Evolutionary conservation across 1,140 invertebrate species (phyloP).

Genomic region (Calosoma granatense): DNA sequence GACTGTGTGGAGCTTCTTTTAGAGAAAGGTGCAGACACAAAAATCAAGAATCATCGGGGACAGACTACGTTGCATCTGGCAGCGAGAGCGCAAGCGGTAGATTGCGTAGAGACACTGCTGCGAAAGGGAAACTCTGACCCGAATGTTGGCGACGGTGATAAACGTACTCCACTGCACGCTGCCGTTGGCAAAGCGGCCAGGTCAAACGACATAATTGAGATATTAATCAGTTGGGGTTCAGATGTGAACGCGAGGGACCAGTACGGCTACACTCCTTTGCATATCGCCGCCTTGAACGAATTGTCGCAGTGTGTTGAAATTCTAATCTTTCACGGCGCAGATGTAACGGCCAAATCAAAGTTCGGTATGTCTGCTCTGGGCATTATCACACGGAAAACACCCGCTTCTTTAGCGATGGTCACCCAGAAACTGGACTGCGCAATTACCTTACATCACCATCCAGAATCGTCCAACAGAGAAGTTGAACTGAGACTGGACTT

Average conservation of each 20-base stretch:
- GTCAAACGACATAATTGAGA: slow-evolving; percentile 65
- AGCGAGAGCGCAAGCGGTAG: slow-evolving; percentile 60
- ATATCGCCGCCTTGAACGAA: slow-evolving; percentile 76
- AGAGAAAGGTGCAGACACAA: slow-evolving; percentile 58
- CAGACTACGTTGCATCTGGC: slow-evolving; percentile 71
- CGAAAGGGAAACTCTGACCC: slow-evolving; percentile 60
- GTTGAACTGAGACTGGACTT: slow-evolving; percentile 74
- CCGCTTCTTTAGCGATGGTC: slow-evolving; percentile 66
- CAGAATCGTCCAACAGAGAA: slow-evolving; percentile 63
- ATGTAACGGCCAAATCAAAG: slow-evolving; percentile 72
- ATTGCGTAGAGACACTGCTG: slow-evolving; percentile 64
- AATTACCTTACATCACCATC: slow-evolving; percentile 64
- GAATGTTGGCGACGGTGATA: slow-evolving; percentile 65
- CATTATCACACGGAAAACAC: slow-evolving; percentile 72
- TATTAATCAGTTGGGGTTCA: slow-evolving; percentile 62
- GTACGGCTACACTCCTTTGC: slow-evolving; percentile 81
- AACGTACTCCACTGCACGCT: slow-evolving; percentile 64
- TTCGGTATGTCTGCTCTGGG: slow-evolving; percentile 72
- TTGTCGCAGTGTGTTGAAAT: slow-evolving; percentile 73
- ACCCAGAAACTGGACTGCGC: slow-evolving; percentile 65
- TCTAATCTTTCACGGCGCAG: slow-evolving; percentile 71
- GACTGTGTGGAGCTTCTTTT: slow-evolving; percentile 63
- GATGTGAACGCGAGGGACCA: slow-evolving; percentile 78
- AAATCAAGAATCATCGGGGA: slow-evolving; percentile 58
- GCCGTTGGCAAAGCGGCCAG: slow-evolving; percentile 64